Base-by-base conservation (phyloP, 1,140 invertebrate species). In the Eriocheir sinensis region DNA sequence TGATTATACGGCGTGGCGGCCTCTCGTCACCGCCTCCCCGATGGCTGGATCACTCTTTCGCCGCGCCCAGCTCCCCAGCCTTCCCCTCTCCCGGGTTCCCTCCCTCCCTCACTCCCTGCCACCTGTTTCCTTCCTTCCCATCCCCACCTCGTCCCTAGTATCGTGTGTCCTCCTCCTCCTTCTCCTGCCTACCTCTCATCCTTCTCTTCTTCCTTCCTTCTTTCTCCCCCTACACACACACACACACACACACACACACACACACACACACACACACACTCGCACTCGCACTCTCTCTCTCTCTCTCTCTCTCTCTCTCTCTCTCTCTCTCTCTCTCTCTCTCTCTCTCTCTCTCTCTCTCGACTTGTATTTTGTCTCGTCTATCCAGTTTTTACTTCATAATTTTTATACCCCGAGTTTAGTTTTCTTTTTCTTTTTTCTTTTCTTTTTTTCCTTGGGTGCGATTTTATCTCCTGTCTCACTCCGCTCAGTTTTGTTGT, bases 41-140 rank as follows among this genome's bases (percentile, higher is more conserved):
- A n/a, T 17, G 6, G 21, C 27, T 34, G 88, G 41, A 89, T 89
- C 88, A 48, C 88, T 53, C 44, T 30, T 30, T 53, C n/a, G 38
- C 53, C 40, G 32, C 83, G 27, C 34, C 83, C 83, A 85, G 34
- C 83, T 85, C 83, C 83, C 83, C 83, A 30, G 8, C 83, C 27
- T 36, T 34, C 34, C 30, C 34, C 83, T n/a, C n/a, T 15, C 44
- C 44, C 44, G 4, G 15, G 44, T 15, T 48, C 44, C 44, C 44
- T 15, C 15, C 44, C 44, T 48, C 44, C 44, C 15, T 15, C 44
- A 48, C 44, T 48, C 4, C 44, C 44, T 48, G 4, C 44, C 44
- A 48, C 44, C n/a, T n/a, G n/a, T n/a, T n/a, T n/a, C n/a, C n/a
- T n/a, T n/a, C n/a, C n/a, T n/a, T n/a, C n/a, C n/a, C n/a, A n/a